These are phyloP conservation scores for Penaeus japonicus DNA, from an alignment of 1,140 invertebrate species.

Conservation along the genomic window DNA sequence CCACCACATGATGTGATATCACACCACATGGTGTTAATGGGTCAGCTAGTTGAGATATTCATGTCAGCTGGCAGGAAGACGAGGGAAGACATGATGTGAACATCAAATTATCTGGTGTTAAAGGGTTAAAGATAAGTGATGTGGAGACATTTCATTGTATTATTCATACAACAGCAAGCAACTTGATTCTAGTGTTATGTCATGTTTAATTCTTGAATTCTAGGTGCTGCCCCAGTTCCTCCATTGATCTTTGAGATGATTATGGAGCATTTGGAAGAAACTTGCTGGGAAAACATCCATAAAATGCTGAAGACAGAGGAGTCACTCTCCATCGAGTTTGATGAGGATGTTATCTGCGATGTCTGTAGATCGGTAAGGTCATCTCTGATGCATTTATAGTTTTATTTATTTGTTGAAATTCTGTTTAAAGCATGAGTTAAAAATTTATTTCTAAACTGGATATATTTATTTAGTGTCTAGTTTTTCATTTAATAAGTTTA, in stretches of 20 bases:
- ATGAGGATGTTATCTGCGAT: constrained; percentile 98
- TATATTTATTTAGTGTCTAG: not conserved
- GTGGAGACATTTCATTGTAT: no score
- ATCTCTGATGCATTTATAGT: not conserved
- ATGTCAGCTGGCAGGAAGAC: no score
- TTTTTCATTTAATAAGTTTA: not conserved
- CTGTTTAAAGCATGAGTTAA: no score
- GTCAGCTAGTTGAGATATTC: no score
- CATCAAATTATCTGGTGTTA: no score
- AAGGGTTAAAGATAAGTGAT: no score
- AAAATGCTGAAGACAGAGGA: constrained; percentile 92
- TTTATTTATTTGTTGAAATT: no score
- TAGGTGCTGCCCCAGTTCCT: constrained; percentile 58
- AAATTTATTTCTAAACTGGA: constrained; percentile 65
- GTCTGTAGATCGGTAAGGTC: constrained; percentile 88
- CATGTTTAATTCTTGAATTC: not conserved
- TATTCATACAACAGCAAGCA: no score
- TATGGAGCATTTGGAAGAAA: constrained; percentile 88
- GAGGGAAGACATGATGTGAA: no score
- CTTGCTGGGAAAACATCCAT: constrained; percentile 94
- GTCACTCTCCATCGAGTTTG: constrained; percentile 94
- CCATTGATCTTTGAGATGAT: constrained; percentile 77
- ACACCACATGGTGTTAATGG: no score
- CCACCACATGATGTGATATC: no score
- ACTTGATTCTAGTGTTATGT: no score